These are phyloP conservation scores for Matsumyia berberina DNA, from an alignment of 2,888 invertebrate genomes.

Conservation along the genomic window DNA sequence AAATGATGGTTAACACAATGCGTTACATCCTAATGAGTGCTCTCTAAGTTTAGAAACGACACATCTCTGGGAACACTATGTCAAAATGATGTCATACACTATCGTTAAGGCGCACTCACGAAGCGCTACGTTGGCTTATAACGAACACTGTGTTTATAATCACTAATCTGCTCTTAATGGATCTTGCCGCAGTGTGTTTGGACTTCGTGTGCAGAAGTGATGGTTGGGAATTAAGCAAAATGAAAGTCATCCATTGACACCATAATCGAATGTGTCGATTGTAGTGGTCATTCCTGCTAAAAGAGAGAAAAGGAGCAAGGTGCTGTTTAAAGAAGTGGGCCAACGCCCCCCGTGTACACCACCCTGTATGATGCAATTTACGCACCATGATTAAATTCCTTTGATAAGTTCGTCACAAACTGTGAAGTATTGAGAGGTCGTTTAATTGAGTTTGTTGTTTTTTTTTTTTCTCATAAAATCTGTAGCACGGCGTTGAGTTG, in stretches of 20 bases:
- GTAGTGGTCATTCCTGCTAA: slow-evolving; percentile 4
- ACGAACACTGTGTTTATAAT: slow-evolving; percentile 47
- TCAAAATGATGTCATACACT: slow-evolving; percentile 43
- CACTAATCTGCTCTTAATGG: slow-evolving; percentile 59
- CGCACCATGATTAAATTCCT: slow-evolving; percentile 32
- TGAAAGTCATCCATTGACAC: slow-evolving; percentile 56
- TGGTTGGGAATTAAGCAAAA: slow-evolving; percentile 35
- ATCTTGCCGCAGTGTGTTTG: slow-evolving; percentile 38
- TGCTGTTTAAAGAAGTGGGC: not conserved
- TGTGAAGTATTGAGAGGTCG: slow-evolving; percentile 23
- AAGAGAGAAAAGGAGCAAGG: not conserved
- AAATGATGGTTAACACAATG: slow-evolving; percentile 3
- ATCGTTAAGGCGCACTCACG: not conserved
- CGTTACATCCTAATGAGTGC: slow-evolving; percentile 15
- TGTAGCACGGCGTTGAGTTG: not conserved
- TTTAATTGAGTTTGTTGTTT: slow-evolving; percentile 33
- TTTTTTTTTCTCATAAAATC: slow-evolving; percentile 12
- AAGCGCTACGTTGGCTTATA: not conserved
- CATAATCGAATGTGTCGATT: slow-evolving; percentile 46
- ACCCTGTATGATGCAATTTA: slow-evolving; percentile 28
- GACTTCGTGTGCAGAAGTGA: slow-evolving; percentile 32
- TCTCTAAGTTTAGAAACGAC: slow-evolving; percentile 16
- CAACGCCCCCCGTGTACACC: not conserved
- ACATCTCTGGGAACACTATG: slow-evolving; percentile 8
- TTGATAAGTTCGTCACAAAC: slow-evolving; percentile 27